Evolutionary conservation across 2,113 vertebrate genomes (phyloP), one percentile per base, ranked within the genome.

Genomic region (Seriola dumerili): DNA sequence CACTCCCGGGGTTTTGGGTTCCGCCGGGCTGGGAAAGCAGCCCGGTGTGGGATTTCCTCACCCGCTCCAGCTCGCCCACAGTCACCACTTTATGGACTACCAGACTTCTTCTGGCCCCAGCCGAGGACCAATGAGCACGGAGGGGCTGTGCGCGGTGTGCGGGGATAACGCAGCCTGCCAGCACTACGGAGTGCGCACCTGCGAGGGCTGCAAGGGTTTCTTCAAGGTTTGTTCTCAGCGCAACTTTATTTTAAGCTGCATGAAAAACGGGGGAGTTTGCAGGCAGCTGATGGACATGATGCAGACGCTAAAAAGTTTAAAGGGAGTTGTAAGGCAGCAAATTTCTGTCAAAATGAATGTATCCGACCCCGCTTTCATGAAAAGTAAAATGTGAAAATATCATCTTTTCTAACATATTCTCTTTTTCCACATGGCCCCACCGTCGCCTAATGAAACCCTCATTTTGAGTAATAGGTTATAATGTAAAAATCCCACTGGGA

Each of bases 111-210:
- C 96, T 2, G 96, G 95, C 0, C 93, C 95, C 1, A 91, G 95
- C 3, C 93, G 97, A 14, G 97, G 96, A 5, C 95, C 96, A 2
- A 96, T 96, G 62, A 75, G 78, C 91, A 92, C 96, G 52, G 98
- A 99, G 93, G 97, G 97, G 74, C 94, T 99, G 64, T 99, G 98
- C 71, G 98, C 98, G 0, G 98, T 99, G 72, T 99, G 98, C 65
- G 98, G 98, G 1, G 98, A 99, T 89, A 99, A 98, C 86, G 98
- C 98, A 1, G 96, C 98, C 21, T 98, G 97, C 80, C 97, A 98
- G 88, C 97, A 98, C 90, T 98, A 98, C 66, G 97, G 97, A 4
- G 97, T 98, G 85, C 96, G 97, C 89, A 98, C 97, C 16, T 98
- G 97, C 79, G 97, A 98, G 81, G 97, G 97, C 67, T 98, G 97